Evolutionary conservation across 1,140 invertebrate species (phyloP).

Genomic region (Heliconius hermathena): DNA sequence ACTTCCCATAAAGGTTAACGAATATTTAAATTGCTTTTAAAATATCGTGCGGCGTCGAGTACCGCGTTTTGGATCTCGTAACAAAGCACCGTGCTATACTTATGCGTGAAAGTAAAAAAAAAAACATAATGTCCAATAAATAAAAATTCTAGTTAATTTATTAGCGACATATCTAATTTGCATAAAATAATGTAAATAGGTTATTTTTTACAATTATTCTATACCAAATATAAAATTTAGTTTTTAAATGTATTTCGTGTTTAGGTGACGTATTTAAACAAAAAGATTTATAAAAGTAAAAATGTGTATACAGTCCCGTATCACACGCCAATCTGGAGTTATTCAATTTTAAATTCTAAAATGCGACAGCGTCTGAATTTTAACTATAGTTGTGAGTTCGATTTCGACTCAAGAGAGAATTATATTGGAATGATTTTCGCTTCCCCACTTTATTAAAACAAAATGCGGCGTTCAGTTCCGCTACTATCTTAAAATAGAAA

Average conservation of each 20-base stretch:
- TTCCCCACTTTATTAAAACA: too few species aligned
- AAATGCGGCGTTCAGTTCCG: background rate
- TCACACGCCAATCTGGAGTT: conserved; percentile 34
- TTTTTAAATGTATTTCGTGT: conserved; percentile 2
- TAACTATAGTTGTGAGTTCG: background rate
- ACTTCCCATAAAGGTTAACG: too few species aligned
- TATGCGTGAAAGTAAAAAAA: background rate
- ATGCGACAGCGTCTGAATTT: background rate
- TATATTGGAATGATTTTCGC: too few species aligned
- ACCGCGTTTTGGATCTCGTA: background rate
- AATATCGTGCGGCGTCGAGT: background rate
- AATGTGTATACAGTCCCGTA: conserved; percentile 16
- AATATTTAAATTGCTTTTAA: too few species aligned
- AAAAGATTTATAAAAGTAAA: background rate
- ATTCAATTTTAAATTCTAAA: conserved; percentile 4
- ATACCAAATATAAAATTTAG: background rate
- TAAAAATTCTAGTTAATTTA: background rate
- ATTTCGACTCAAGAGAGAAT: background rate
- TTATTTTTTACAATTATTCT: background rate
- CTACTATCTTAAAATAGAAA: background rate
- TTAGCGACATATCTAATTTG: background rate
- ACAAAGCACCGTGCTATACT: too few species aligned
- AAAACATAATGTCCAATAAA: background rate
- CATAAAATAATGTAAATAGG: conserved; percentile 1
- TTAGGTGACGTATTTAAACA: conserved; percentile 16